Evolutionary conservation across 2,113 vertebrate species (phyloP).

Genomic region (Alligator sinensis): DNA sequence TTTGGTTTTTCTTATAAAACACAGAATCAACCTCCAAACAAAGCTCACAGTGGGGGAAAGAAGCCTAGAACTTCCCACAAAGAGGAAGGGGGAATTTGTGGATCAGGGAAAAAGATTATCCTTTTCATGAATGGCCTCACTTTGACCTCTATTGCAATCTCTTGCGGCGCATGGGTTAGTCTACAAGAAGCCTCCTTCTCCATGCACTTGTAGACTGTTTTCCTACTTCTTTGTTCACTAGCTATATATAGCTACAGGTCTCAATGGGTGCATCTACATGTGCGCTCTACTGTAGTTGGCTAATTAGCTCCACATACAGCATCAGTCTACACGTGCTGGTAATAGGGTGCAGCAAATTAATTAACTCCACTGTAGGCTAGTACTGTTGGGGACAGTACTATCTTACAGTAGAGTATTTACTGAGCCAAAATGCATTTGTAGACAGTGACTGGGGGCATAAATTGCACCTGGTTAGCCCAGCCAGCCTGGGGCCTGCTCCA

Average conservation of each 20-base stretch:
- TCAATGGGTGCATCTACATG: background rate
- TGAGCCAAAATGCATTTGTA: too few species aligned
- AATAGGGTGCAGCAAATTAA: too few species aligned
- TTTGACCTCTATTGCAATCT: background rate
- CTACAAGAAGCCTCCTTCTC: background rate
- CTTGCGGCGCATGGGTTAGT: background rate
- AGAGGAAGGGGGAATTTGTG: background rate
- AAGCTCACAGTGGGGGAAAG: background rate
- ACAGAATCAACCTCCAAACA: background rate
- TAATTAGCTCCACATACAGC: too few species aligned
- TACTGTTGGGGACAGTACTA: too few species aligned
- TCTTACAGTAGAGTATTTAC: too few species aligned
- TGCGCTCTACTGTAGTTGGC: too few species aligned
- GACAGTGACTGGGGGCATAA: too few species aligned
- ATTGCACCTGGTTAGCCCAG: too few species aligned
- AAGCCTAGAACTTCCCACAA: background rate
- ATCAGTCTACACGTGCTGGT: too few species aligned
- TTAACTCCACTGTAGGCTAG: too few species aligned
- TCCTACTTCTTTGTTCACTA: background rate
- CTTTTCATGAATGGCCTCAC: background rate
- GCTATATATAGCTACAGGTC: background rate
- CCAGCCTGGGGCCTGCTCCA: too few species aligned
- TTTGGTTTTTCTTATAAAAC: background rate
- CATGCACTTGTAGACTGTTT: background rate
- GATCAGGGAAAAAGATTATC: background rate